Percentiles rank a stretch among this genome's conserved stretches.
Conservation (phyloP, 2,797 vertebrate genomes). For the Sardinella longiceps region DNA sequence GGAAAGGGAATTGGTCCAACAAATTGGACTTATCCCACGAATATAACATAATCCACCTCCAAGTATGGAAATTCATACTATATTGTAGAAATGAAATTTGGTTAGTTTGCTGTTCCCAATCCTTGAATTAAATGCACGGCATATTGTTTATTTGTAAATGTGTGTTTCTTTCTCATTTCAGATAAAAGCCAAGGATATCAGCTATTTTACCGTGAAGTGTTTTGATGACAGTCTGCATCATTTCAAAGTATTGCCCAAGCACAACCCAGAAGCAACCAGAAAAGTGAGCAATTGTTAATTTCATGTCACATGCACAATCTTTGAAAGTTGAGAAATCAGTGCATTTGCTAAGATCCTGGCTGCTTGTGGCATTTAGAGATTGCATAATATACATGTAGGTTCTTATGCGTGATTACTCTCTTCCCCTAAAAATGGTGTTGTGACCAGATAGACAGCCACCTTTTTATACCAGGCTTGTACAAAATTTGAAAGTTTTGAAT, state of each 20-base stretch:
- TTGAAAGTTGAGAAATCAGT: background rate
- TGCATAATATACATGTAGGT: background rate
- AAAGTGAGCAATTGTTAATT: constrained; percentile 74
- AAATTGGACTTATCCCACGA: too few species aligned
- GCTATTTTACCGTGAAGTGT: constrained; percentile 89
- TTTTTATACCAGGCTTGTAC: too few species aligned
- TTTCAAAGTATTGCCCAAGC: constrained; percentile 89
- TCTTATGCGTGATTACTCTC: background rate
- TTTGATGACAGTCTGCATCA: constrained; percentile 93
- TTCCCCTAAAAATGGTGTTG: background rate
- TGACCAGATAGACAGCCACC: background rate
- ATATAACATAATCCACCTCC: too few species aligned
- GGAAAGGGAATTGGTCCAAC: too few species aligned
- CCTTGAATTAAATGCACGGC: background rate
- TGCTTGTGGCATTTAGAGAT: background rate
- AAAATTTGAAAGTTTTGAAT: too few species aligned
- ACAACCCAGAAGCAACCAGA: constrained; percentile 77
- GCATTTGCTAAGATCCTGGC: background rate
- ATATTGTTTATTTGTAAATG: background rate
- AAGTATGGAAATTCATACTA: background rate
- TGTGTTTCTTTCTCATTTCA: constrained; percentile 58
- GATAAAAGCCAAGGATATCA: constrained; percentile 84
- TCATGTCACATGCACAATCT: background rate
- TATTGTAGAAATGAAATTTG: background rate
- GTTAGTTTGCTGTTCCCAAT: background rate